Evolutionary conservation across 2,113 vertebrate species (phyloP).

Genomic region (Lycaon pictus): DNA sequence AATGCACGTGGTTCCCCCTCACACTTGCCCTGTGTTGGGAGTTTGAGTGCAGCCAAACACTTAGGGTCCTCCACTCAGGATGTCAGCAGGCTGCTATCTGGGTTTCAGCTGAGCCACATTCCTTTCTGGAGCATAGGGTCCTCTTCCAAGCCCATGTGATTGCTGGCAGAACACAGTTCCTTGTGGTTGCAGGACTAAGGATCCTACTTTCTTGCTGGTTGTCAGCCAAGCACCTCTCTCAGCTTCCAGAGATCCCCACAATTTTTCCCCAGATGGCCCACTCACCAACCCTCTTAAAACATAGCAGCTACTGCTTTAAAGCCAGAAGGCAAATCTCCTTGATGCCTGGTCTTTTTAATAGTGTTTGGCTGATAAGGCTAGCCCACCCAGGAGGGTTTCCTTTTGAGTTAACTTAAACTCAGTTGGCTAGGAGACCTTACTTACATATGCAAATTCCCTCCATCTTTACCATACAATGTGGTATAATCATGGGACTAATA

Average conservation of each 20-base stretch:
- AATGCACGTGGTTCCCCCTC: neutral
- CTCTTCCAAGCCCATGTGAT: neutral
- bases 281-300: neutral
- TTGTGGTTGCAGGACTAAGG: neutral
- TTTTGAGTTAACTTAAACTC: neutral
- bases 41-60: neutral
- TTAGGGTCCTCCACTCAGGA: neutral
- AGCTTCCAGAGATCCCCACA: neutral
- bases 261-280: neutral
- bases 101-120: neutral
- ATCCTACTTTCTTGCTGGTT: neutral
- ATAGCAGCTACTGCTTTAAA: neutral
- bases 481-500: neutral
- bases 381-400: neutral
- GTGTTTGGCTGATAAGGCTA: neutral
- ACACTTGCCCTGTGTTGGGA: neutral
- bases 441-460: neutral
- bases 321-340: neutral
- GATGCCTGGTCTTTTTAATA: neutral
- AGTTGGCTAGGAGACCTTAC: neutral
- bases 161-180: neutral
- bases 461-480: neutral
- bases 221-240: neutral
- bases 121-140: neutral
- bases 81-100: neutral